Evolutionary conservation across 2,888 invertebrate species (phyloP).

Genomic region (Orthosia gothica): DNA sequence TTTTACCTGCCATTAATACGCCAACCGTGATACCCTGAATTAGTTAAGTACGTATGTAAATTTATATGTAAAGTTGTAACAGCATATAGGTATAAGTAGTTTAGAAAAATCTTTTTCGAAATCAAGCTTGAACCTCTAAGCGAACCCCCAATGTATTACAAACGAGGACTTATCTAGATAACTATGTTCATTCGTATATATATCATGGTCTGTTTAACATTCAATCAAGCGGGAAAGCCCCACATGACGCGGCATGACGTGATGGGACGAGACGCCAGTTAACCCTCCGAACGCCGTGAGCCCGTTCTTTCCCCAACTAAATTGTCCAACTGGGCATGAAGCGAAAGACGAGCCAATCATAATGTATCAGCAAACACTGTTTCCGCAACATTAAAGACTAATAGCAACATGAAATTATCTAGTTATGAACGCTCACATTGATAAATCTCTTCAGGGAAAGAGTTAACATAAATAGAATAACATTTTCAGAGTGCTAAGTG

Average conservation of each 20-base stretch:
- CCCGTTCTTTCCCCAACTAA: constrained; percentile 22
- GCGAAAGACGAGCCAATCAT: constrained; percentile 38
- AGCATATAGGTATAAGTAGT: no score
- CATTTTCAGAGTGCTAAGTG: constrained; percentile 14
- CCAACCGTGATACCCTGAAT: no score
- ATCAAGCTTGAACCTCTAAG: not conserved
- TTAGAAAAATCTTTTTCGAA: no score
- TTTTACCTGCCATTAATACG: no score
- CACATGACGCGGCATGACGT: constrained; percentile 64
- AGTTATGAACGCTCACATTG: not conserved
- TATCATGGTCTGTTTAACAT: constrained; percentile 59
- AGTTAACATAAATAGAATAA: constrained; percentile 11
- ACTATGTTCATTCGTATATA: constrained; percentile 42
- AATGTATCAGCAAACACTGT: constrained; percentile 43
- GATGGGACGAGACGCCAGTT: constrained; percentile 53
- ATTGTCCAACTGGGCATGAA: constrained; percentile 56
- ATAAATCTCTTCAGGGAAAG: constrained; percentile 28
- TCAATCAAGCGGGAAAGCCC: constrained; percentile 64
- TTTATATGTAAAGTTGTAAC: no score
- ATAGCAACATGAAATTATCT: constrained; percentile 11
- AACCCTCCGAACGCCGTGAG: constrained; percentile 35
- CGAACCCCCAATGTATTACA: not conserved
- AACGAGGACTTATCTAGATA: constrained; percentile 34
- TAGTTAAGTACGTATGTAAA: no score
- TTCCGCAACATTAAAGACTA: constrained; percentile 36